phyloP scores from a whole-genome alignment of 2,797 vertebrate species.

The Mareca strepera region DNA sequence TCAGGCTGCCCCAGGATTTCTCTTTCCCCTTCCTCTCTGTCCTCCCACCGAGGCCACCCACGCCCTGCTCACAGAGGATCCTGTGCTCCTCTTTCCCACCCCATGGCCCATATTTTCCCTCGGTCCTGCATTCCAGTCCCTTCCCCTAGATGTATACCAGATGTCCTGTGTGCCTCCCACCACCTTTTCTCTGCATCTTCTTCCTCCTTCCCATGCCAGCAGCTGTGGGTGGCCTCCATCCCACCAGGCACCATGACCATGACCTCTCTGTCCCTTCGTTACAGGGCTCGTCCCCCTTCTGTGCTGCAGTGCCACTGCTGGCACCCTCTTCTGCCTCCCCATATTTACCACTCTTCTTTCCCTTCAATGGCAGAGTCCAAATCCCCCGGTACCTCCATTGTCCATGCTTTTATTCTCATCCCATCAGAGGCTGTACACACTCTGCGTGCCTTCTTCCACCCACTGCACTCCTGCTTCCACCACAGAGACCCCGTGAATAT shows the following conservation, averaged over 20 bases:
- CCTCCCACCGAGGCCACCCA: not conserved
- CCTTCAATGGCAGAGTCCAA: not conserved
- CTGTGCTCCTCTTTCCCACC: not conserved
- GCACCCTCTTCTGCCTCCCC: not conserved
- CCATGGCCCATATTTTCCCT: not conserved
- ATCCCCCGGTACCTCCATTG: not conserved
- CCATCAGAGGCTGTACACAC: fast-evolving
- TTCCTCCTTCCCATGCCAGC: not conserved
- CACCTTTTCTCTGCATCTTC: not conserved
- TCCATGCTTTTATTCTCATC: not conserved
- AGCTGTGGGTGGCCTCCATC: not conserved
- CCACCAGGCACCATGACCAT: not conserved
- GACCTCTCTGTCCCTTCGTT: not conserved
- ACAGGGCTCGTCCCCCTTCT: not conserved
- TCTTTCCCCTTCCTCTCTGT: not conserved
- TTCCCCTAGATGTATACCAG: not conserved
- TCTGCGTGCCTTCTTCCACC: not conserved
- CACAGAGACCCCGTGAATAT: not conserved
- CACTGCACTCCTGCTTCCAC: not conserved
- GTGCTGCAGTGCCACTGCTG: not conserved
- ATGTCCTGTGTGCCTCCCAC: not conserved
- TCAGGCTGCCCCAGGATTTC: not conserved
- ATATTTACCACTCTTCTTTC: not conserved
- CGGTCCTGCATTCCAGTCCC: not conserved
- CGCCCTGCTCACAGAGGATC: fast-evolving